phyloP scores from a whole-genome alignment of 2,797 vertebrate genomes.

The Halcyon chelicuti region DNA sequence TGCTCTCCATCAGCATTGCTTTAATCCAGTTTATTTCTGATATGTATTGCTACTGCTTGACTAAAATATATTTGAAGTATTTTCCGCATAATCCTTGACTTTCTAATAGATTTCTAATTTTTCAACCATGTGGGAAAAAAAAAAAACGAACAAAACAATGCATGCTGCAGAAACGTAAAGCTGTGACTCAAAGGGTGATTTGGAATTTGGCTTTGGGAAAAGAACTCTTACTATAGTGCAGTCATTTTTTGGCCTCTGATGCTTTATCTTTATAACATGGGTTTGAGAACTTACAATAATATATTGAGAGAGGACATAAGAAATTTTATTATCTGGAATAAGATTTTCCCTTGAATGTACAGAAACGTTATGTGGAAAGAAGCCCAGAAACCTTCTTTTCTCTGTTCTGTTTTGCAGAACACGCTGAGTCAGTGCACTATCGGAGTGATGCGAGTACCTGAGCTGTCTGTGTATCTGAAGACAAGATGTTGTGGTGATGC shows the following conservation, averaged over 20 bases:
- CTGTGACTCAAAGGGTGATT: background rate
- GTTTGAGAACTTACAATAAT: background rate
- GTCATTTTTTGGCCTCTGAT: background rate
- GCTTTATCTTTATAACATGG: background rate
- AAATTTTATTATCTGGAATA: background rate
- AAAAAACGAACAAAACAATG: background rate
- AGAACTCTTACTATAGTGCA: background rate
- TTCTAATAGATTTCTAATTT: background rate
- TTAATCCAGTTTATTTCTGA: background rate
- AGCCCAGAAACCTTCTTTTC: background rate
- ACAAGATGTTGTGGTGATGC: background rate
- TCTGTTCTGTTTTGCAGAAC: background rate
- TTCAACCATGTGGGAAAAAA: background rate
- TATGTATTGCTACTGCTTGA: background rate
- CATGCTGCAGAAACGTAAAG: background rate
- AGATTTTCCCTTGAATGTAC: background rate
- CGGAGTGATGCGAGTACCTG: rapidly evolving
- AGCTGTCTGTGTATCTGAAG: background rate
- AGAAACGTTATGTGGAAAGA: background rate
- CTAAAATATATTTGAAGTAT: background rate
- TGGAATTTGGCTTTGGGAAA: background rate
- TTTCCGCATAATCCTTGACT: background rate
- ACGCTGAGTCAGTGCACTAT: background rate
- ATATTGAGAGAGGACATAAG: background rate
- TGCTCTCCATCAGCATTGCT: background rate